Evolutionary conservation across 2,113 vertebrate genomes (phyloP), one percentile per base, ranked within the genome.

Genomic region (Mugil cephalus): DNA sequence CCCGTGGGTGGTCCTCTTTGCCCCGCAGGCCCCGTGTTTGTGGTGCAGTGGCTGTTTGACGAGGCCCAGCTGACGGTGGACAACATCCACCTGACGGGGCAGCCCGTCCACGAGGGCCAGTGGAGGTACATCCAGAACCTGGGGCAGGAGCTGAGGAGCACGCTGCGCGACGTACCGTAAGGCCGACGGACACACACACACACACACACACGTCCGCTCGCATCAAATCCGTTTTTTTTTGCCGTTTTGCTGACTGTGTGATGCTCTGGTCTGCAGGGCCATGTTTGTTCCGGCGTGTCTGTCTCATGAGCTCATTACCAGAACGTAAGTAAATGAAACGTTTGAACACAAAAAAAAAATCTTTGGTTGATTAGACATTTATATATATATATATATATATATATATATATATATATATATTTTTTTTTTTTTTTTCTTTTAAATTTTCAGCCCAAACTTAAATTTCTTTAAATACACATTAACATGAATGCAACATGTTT

Each of bases 41-140:
- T 99, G 86, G 97, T 97, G 0, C 97, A 99, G 76, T 99, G 97
- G 97, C 93, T 99, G 71, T 99, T 99, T 0, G 97, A 98, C 1
- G 96, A 98, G 77, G 97, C 97, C 10, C 97, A 99, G 92, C 93
- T 99, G 51, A 96, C 95, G 0, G 95, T 96, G 3, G 96, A 98
- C 86, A 99, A 98, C 9, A 92, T 97, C 1, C 96, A 96, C 79
- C 93, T 99, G 71, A 97, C 95, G 0, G 97, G 97, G 1, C 97
- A 96, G 73, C 96, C 96, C 0, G 93, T 98, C 11, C 95, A 96
- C 70, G 96, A 99, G 39, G 95, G 94, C 30, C 97, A 99, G 81
- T 98, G 96, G 97, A 93, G 95, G 45, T 99, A 98, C 91, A 98
- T 99, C 24, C 96, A 98, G 92, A 96, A 95, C 56, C 82, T 98